Evolutionary conservation across 35 echinoderm and acorn worm species (phyloP).

Genomic region (Apostichopus californicus): DNA sequence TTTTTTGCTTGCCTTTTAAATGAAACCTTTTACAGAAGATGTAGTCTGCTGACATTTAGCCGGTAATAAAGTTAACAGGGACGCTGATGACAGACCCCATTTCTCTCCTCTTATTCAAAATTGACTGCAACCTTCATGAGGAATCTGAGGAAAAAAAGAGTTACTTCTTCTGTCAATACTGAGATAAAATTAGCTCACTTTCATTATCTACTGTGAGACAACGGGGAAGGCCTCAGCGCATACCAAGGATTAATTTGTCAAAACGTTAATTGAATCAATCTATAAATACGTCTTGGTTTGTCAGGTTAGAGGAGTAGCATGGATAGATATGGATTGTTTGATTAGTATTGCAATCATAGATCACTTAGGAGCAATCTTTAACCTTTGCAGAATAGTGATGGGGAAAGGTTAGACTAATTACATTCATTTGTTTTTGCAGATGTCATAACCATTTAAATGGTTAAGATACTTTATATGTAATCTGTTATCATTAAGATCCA

Average conservation of each 20-base stretch:
- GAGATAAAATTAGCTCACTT: conserved; percentile 14
- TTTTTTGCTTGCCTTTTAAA: not conserved
- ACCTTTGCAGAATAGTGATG: not conserved
- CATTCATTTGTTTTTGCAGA: conserved; percentile 11
- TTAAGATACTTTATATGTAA: too few species aligned
- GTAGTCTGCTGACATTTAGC: not conserved
- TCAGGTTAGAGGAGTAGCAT: not conserved
- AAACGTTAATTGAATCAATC: conserved; percentile 11
- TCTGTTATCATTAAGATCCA: too few species aligned
- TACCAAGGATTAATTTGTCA: conserved; percentile 11
- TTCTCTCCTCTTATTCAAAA: not conserved
- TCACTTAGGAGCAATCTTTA: not conserved
- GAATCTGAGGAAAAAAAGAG: not conserved
- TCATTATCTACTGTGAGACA: not conserved
- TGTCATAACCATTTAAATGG: not conserved
- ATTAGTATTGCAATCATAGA: not conserved
- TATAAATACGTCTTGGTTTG: not conserved
- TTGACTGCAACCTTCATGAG: not conserved
- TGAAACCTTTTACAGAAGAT: not conserved
- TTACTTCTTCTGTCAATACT: not conserved
- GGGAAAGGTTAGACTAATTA: conserved; percentile 9
- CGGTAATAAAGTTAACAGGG: not conserved
- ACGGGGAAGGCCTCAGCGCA: not conserved
- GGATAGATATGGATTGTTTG: conserved; percentile 1
- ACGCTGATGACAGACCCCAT: not conserved